Evolutionary conservation across 2,888 invertebrate species (phyloP).

Genomic region (Heliconius ismenius): DNA sequence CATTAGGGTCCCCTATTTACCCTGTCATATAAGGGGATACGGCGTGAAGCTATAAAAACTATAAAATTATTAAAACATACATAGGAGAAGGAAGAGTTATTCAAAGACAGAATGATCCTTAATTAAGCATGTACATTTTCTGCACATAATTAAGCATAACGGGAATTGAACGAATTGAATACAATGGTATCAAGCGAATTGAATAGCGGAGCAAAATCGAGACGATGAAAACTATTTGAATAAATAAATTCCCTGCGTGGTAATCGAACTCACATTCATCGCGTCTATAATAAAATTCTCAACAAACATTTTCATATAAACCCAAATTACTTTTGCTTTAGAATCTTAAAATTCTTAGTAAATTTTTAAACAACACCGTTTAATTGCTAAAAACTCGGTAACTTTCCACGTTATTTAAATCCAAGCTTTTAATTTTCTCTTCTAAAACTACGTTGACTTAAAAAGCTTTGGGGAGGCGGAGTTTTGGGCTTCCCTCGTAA

Average conservation of each 20-base stretch:
- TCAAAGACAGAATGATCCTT: too few species aligned
- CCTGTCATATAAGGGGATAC: neutral
- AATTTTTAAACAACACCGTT: slow-evolving; percentile 5
- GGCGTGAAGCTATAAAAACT: neutral
- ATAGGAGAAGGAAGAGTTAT: too few species aligned
- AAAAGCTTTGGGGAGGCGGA: slow-evolving; percentile 7
- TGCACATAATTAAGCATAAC: neutral
- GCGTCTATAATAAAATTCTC: neutral
- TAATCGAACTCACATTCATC: neutral
- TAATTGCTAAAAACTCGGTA: slow-evolving; percentile 10
- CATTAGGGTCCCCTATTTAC: neutral
- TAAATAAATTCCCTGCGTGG: neutral
- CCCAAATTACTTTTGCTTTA: neutral
- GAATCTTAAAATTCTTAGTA: slow-evolving; percentile 4
- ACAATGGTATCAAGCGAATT: too few species aligned
- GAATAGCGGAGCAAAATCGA: neutral
- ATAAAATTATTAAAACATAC: too few species aligned
- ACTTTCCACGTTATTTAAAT: slow-evolving; percentile 14
- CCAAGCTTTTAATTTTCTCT: slow-evolving; percentile 16
- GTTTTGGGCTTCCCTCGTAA: slow-evolving; percentile 1
- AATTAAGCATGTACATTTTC: too few species aligned
- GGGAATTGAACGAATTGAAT: neutral
- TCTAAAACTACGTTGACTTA: neutral
- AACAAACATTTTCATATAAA: neutral
- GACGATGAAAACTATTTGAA: neutral